Base-by-base conservation (phyloP, 1,140 invertebrate genomes). In the Neuroterus valhalla region DNA sequence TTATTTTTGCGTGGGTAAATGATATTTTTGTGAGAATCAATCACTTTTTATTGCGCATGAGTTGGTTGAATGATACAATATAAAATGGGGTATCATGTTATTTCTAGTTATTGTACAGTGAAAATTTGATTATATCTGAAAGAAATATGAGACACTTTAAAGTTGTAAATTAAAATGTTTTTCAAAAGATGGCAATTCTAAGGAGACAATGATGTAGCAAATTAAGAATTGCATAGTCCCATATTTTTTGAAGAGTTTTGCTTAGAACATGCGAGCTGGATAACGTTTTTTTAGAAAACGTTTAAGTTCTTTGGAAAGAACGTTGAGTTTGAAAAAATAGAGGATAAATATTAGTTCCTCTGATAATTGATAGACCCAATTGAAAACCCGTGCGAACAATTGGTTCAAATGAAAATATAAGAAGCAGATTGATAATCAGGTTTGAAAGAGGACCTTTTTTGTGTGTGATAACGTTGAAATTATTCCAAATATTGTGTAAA, bases 61-160 rank as follows among this genome's bases (percentile, higher is more conserved):
- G 17, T 19, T 21, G 11, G 26, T 62, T 62, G 23, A 62, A 62
- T 38, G 23, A 15, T 31, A 62, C 55, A 62, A 26, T 62, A 62
- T 62, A 31, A 62, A 62, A 62, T 62, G 55, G 15, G 55, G 55
- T 62, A 38, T 62, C 55, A 62, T 62, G 10, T 21, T 21, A 31
- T 62, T 38, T 62, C 23, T 62, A 62, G 55, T 38, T 31, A 62
- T 15, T 62, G 55, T 62, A 62, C 55, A 62, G 55, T 62, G 31
- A 62, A 6, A 31, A 31, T 31, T n/a, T 5, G n/a, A n/a, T 62
- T 55, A 26, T 10, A 23, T 26, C 3, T 4, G 15, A 31, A 62
- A 26, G 31, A 62, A 62, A 31, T 23, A 62, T 31, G 55, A 62
- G 55, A 62, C 55, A 38, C 31, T 38, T 38, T 5, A 8, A 38